These are phyloP conservation scores for Litocranius walleri DNA, from an alignment of 2,113 vertebrate genomes.

Conservation along the genomic window DNA sequence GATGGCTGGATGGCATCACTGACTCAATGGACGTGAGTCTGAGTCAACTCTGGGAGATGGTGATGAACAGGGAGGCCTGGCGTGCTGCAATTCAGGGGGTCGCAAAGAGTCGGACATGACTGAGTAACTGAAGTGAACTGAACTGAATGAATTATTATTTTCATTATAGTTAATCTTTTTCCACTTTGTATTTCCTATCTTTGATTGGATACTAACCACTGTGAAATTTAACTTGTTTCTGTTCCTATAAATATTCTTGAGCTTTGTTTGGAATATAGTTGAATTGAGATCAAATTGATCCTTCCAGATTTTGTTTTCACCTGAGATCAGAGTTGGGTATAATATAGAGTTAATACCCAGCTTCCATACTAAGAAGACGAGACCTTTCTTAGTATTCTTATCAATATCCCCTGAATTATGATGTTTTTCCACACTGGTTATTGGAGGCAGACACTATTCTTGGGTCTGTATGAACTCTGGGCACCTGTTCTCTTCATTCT, in stretches of 20 bases:
- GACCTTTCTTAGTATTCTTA: background rate
- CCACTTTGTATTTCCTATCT: background rate
- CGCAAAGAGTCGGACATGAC: too few species aligned
- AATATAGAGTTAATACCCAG: background rate
- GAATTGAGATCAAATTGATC: background rate
- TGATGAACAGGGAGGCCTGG: too few species aligned
- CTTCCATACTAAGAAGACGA: background rate
- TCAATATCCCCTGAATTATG: background rate
- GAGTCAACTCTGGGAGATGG: too few species aligned
- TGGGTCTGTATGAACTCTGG: background rate
- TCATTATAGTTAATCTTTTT: background rate
- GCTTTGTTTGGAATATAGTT: background rate
- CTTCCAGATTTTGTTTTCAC: background rate
- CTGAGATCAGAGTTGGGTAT: background rate
- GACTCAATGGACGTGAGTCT: too few species aligned
- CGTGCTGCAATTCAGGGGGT: too few species aligned
- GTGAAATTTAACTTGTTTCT: background rate
- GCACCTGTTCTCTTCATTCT: background rate
- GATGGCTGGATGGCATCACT: too few species aligned
- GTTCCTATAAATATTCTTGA: background rate
- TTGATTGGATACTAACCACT: background rate
- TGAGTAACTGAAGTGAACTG: too few species aligned
- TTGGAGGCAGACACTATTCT: background rate
- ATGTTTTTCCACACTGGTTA: background rate
- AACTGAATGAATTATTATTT: background rate